phyloP scores from a whole-genome alignment of 1,140 invertebrate genomes.

The Psix sp. region DNA sequence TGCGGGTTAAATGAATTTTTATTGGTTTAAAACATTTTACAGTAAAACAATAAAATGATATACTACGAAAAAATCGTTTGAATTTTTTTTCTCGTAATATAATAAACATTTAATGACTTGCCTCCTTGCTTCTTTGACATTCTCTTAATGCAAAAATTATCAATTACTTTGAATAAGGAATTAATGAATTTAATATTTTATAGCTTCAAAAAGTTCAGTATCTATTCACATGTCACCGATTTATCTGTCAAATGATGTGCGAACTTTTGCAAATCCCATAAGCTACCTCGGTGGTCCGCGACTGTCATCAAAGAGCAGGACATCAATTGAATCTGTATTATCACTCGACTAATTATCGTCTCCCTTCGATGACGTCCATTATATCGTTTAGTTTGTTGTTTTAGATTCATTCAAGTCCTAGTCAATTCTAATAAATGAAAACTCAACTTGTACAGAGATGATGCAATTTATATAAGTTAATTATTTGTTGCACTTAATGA shows the following conservation, averaged over 20 bases:
- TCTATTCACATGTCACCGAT: constrained; percentile 72
- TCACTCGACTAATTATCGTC: constrained; percentile 80
- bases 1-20: no score
- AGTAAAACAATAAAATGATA: no score
- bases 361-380: constrained; percentile 18
- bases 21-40: no score
- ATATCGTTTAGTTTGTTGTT: constrained; percentile 36
- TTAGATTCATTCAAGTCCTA: constrained; percentile 45
- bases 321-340: constrained; percentile 83
- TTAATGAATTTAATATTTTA: neutral
- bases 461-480: constrained; percentile 11
- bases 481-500: constrained; percentile 13
- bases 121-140: no score
- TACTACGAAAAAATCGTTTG: no score
- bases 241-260: constrained; percentile 77
- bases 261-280: constrained; percentile 83
- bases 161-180: no score
- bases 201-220: constrained; percentile 56
- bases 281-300: constrained; percentile 84
- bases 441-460: constrained; percentile 40
- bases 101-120: no score
- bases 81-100: no score
- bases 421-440: constrained; percentile 48
- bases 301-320: constrained; percentile 77
- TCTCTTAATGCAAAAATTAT: no score